Evolutionary conservation across 2,797 vertebrate genomes (phyloP).

Genomic region (Peromyscus nudipes): DNA sequence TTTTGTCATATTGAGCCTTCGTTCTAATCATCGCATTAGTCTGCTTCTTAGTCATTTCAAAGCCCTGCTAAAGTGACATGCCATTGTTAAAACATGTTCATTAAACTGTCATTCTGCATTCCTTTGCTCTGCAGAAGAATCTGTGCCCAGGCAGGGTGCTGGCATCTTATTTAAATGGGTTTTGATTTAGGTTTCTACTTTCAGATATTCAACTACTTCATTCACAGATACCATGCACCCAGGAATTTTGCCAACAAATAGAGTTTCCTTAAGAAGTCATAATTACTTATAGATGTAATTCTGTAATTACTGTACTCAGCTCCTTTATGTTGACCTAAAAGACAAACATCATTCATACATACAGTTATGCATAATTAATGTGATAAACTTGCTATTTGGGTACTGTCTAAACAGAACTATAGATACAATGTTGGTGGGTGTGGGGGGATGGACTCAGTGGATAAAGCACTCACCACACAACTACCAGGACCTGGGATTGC

Average conservation of each 20-base stretch:
- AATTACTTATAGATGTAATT: constrained; percentile 44
- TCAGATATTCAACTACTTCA: constrained; percentile 36
- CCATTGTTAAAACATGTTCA: constrained; percentile 62
- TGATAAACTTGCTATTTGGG: constrained; percentile 16
- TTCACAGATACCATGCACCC: background rate
- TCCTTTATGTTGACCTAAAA: constrained; percentile 29
- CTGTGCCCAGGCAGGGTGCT: constrained; percentile 28
- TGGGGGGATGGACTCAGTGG: background rate
- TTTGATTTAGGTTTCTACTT: constrained; percentile 51
- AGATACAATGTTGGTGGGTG: background rate
- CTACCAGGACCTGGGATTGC: background rate
- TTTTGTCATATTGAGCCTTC: constrained; percentile 80
- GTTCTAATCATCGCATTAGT: constrained; percentile 79
- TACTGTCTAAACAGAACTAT: constrained; percentile 29
- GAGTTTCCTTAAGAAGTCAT: background rate
- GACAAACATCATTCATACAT: constrained; percentile 17
- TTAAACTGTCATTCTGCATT: constrained; percentile 36
- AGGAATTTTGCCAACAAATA: background rate
- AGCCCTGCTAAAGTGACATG: constrained; percentile 58
- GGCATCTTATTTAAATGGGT: constrained; percentile 51
- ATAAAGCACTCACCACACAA: background rate
- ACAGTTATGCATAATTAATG: constrained; percentile 35
- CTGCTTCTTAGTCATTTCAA: constrained; percentile 76
- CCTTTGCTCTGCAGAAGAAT: constrained; percentile 46
- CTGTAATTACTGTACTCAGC: background rate